A percentile compares a stretch with the other conserved stretches of the same genome.
phyloP scores from a whole-genome alignment of 2,888 invertebrate species.

The Tetanocera ferruginea region DNA sequence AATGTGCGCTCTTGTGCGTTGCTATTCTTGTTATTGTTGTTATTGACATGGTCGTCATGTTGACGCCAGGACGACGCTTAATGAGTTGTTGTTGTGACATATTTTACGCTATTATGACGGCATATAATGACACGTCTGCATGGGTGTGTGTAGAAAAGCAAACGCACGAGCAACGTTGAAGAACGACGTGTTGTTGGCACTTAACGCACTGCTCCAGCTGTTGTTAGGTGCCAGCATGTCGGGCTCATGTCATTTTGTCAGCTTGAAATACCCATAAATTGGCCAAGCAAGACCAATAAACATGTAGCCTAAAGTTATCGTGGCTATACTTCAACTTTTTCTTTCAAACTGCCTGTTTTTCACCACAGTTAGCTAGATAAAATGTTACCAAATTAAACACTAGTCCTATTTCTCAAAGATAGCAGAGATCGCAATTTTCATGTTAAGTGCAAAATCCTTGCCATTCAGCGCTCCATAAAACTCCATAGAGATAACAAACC shows the following conservation, averaged over 20 bases:
- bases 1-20: neutral
- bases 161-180: too few relatives aligned
- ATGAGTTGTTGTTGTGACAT: conserved; percentile 26
- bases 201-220: neutral
- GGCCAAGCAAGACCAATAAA: too few relatives aligned
- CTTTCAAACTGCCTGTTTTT: too few relatives aligned
- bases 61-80: conserved; percentile 17
- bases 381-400: neutral
- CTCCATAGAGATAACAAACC: conserved; percentile 45
- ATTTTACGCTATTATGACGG: neutral
- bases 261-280: too few relatives aligned
- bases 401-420: neutral
- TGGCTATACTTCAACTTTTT: too few relatives aligned
- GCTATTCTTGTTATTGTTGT: neutral
- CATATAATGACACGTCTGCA: neutral
- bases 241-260: neutral
- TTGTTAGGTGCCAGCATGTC: conserved; percentile 18
- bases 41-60: conserved; percentile 14
- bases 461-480: conserved; percentile 45
- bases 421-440: conserved; percentile 1
- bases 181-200: too few relatives aligned
- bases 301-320: too few relatives aligned
- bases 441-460: conserved; percentile 43
- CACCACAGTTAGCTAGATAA: too few relatives aligned
- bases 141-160: too few relatives aligned